phyloP scores from a whole-genome alignment of 2,113 vertebrate species.

The Anser cygnoides region DNA sequence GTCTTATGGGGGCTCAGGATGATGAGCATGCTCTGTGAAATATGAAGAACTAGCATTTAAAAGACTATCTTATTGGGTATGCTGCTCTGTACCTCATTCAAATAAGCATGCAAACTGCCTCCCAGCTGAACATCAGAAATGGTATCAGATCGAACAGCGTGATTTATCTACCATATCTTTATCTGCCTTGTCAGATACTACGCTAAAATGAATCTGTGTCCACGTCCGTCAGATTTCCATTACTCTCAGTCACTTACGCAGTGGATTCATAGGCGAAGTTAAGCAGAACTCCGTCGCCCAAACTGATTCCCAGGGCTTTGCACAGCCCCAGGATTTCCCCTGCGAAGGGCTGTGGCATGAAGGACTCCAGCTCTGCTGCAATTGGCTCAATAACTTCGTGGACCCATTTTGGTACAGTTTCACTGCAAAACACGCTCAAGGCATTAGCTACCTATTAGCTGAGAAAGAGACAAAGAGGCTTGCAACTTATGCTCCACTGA shows the following conservation, averaged over 20 bases:
- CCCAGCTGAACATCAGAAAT: fast-evolving
- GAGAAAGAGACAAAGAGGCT: too few relatives aligned
- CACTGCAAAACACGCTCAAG: constrained; percentile 67
- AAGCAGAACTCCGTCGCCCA: constrained; percentile 83
- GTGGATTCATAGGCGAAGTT: constrained; percentile 91
- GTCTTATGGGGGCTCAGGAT: fast-evolving
- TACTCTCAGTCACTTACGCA: constrained; percentile 79
- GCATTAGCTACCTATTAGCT: neutral
- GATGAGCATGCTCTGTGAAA: fast-evolving
- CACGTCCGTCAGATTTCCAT: fast-evolving
- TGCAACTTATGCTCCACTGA: fast-evolving
- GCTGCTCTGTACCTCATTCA: fast-evolving
- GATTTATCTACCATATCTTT: fast-evolving
- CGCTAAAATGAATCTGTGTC: fast-evolving
- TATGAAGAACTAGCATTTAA: neutral
- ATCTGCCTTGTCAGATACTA: fast-evolving
- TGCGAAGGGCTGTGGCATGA: constrained; percentile 81
- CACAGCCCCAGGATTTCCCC: constrained; percentile 86
- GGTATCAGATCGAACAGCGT: fast-evolving
- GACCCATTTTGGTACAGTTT: constrained; percentile 85
- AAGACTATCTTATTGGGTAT: fast-evolving
- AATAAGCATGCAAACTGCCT: neutral
- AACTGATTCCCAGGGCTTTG: constrained; percentile 61
- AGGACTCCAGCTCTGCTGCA: constrained; percentile 67
- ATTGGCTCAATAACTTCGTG: constrained; percentile 72